These are phyloP conservation scores for Virgularia gustaviana DNA, from an alignment of 92 coral and sea anemone species.

Conservation along the genomic window DNA sequence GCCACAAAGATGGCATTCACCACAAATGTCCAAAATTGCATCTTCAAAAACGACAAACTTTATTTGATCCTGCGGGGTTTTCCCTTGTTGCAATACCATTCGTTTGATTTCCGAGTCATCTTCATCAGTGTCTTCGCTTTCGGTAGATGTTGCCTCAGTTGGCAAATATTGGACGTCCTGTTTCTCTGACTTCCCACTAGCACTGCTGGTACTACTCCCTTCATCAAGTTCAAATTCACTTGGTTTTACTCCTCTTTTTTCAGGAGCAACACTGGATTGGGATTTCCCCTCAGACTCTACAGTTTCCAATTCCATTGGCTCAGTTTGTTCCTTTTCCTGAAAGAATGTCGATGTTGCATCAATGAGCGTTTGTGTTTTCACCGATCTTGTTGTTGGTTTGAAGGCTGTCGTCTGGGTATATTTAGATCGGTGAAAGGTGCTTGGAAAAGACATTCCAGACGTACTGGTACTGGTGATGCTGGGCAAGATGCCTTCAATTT, in stretches of 20 bases:
- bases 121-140: constrained; percentile 3
- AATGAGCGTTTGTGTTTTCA: background rate
- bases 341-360: background rate
- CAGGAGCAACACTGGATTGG: background rate
- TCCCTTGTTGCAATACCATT: too few relatives aligned
- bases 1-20: constrained; percentile 5
- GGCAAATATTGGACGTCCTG: too few relatives aligned
- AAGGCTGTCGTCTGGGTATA: background rate
- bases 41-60: constrained; percentile 20
- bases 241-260: background rate
- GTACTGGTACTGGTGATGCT: too few relatives aligned
- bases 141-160: too few relatives aligned
- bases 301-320: background rate
- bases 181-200: too few relatives aligned
- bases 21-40: background rate
- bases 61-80: constrained; percentile 24
- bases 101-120: too few relatives aligned
- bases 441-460: background rate
- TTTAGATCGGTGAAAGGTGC: background rate
- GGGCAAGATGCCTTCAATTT: too few relatives aligned
- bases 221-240: background rate
- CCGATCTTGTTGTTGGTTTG: constrained; percentile 9
- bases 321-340: background rate
- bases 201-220: background rate
- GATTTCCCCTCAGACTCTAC: background rate